phyloP scores from a whole-genome alignment of 2,113 vertebrate species.

The Xenus cinereus region DNA sequence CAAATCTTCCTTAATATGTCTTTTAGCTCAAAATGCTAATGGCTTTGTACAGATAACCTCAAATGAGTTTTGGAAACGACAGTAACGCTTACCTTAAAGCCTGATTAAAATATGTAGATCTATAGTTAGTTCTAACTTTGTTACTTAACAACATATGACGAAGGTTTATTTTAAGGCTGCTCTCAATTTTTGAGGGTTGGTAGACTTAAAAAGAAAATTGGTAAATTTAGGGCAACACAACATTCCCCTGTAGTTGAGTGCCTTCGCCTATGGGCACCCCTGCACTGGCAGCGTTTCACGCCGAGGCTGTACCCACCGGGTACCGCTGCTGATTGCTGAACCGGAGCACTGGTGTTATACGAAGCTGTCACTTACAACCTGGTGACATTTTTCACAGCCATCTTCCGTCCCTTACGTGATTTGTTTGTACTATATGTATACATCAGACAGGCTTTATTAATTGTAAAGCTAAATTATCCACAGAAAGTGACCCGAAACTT shows the following conservation, averaged over 20 bases:
- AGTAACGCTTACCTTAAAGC: not conserved
- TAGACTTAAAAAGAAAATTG: not conserved
- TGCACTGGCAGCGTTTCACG: not conserved
- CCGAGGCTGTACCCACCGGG: not conserved
- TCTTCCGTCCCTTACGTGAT: not conserved
- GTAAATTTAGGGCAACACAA: not conserved
- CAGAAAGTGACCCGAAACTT: not conserved
- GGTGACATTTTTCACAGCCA: not conserved
- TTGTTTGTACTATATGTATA: not conserved
- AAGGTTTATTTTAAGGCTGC: not conserved
- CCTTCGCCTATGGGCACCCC: not conserved
- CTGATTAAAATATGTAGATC: not conserved
- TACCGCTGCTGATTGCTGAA: not conserved
- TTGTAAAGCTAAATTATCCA: not conserved
- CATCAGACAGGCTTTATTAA: not conserved
- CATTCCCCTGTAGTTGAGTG: not conserved
- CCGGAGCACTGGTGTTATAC: fast-evolving
- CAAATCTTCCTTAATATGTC: not conserved
- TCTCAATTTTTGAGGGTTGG: not conserved
- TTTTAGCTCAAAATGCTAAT: not conserved
- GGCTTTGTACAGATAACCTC: not conserved
- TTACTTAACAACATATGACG: not conserved
- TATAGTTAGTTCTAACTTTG: conserved; percentile 14
- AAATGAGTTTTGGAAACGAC: not conserved
- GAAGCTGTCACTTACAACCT: not conserved